These are phyloP conservation scores for Hirundo rustica DNA, from an alignment of 2,797 vertebrate genomes.

Conservation along the genomic window DNA sequence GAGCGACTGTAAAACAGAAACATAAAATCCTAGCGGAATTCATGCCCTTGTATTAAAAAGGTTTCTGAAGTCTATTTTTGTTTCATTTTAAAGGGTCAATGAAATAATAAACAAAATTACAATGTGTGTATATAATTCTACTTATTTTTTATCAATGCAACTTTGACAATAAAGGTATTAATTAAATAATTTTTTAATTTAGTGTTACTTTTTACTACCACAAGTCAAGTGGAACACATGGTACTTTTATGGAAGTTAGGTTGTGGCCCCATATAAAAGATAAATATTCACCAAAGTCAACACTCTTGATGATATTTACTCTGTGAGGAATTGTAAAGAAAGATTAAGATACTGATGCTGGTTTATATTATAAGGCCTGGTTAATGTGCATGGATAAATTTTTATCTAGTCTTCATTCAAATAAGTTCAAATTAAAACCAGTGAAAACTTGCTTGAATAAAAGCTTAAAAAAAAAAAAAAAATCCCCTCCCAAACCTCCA, in stretches of 20 bases:
- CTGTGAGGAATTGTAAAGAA: not conserved
- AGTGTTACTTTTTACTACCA: not conserved
- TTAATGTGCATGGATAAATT: not conserved
- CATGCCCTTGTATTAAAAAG: not conserved
- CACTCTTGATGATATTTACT: not conserved
- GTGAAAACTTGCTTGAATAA: not conserved
- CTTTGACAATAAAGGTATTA: not conserved
- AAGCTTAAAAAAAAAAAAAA: not conserved
- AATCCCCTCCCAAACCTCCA: rapidly evolving
- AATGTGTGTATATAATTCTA: not conserved
- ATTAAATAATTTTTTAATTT: not conserved
- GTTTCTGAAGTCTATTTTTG: not conserved
- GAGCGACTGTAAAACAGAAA: not conserved
- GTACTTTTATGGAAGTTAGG: not conserved
- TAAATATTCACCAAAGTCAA: not conserved
- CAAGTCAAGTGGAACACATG: not conserved
- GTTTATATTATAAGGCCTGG: not conserved
- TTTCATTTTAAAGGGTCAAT: not conserved
- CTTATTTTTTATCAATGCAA: not conserved
- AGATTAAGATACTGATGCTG: not conserved
- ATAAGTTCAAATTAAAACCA: not conserved
- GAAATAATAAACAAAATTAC: not conserved
- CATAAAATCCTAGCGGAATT: not conserved
- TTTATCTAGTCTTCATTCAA: not conserved
- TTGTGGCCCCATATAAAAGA: not conserved